phyloP scores from a whole-genome alignment of 2,888 invertebrate genomes.

The Callyntrura sp. region DNA sequence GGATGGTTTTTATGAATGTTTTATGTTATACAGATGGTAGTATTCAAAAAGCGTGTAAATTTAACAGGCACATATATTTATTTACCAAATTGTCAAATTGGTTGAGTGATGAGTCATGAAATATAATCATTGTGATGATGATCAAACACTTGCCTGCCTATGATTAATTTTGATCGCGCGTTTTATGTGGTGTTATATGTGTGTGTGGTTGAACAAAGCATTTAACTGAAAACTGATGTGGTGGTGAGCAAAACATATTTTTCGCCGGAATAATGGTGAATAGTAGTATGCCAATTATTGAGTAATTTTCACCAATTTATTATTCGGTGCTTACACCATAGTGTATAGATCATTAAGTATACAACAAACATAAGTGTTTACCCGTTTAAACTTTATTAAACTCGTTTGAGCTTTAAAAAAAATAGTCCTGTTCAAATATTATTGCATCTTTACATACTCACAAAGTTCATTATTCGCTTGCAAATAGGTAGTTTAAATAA shows the following conservation, averaged over 20 bases:
- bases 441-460: neutral
- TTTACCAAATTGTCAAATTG: neutral
- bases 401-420: too few species aligned
- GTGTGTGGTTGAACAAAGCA: neutral
- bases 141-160: conserved; percentile 24
- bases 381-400: too few species aligned
- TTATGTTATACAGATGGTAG: neutral
- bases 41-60: neutral
- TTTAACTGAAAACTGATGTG: neutral
- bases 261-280: neutral
- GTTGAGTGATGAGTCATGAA: conserved; percentile 6
- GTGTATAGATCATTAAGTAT: too few species aligned
- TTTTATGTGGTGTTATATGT: neutral
- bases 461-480: conserved; percentile 29
- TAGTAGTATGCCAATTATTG: too few species aligned
- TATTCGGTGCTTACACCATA: too few species aligned
- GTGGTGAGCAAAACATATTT: neutral
- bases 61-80: neutral
- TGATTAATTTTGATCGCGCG: conserved; percentile 21
- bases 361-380: too few species aligned
- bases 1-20: too few species aligned
- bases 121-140: conserved; percentile 27
- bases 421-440: conserved; percentile 25
- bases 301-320: too few species aligned
- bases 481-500: too few species aligned